Base-by-base conservation (phyloP, 2,888 invertebrate genomes). In the Cryptus armator region DNA sequence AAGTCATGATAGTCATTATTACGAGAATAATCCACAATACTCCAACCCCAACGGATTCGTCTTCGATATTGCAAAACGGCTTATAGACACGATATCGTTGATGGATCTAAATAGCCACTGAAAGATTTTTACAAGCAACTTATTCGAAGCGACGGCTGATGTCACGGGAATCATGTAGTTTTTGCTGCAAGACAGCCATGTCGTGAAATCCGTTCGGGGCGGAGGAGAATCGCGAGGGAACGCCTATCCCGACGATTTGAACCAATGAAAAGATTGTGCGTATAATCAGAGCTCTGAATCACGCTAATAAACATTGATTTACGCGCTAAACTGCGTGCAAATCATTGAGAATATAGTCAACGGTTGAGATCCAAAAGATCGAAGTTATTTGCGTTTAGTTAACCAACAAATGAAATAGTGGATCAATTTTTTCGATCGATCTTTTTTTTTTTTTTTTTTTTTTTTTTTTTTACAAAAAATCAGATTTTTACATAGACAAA, bases 161-260 rank as follows among this genome's bases (percentile, higher is more conserved):
- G 78, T 75, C 70, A 66, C 48, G 64, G 71, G 44, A 70, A 75
- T 46, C 74, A 68, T 64, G n/a, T 32, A 56, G 66, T 85, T 82
- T 86, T 86, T 89, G 86, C 87, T 77, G 70, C 66, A 74, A 64
- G 88, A 89, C 92, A 92, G 92, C 93, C 93, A 92, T 93, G 87
- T 87, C 89, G 86, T 80, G 82, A 81, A 87, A 89, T 87, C 75
- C 89, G 89, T 76, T 81, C 81, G 86, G 92, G 93, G 93, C 92
- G 93, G 92, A 90, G 91, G 89, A 89, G 88, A 88, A 82, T 76
- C 78, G 79, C 67, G 66, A 88, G 88, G 91, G 81, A 89, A 90
- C 93, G 93, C 93, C 93, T 92, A 90, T 91, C 77, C 66, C 84
- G 78, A 81, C 81, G 66, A 85, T 86, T 83, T 86, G 66, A 82